Evolutionary conservation across 2,888 invertebrate species (phyloP), one percentile per base, ranked within the genome.

Genomic region (Junonia oenone): DNA sequence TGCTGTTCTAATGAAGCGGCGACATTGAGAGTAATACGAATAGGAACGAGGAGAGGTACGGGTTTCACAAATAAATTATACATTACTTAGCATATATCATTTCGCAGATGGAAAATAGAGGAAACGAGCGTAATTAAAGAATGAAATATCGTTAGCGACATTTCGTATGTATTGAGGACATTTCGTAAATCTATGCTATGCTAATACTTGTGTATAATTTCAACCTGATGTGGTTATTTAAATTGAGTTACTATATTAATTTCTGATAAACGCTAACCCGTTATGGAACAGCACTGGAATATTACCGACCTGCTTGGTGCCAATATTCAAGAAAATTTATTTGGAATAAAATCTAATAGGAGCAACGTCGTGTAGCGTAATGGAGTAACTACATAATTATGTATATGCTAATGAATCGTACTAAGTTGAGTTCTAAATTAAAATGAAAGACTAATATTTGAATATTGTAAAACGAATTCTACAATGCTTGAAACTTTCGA

Each of bases 1-100:
- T 83, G 76, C 66, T 54, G 68, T 72, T 74, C 82, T 84, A 86
- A 86, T 83, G 83, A 84, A 83, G 80, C 70, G 76, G 75, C 75
- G 83, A 86, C 84, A 73, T 68, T 56, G 40, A 13, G 47, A 51
- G 40, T 60, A 58, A 55, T 55, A 37, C 50, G 38, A 54, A 29
- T 17, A 55, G 45, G 47, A 52, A 47, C 40, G 35, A 33, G 31
- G 31, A 37, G 40, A 46, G 47, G 8, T 47, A 29, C 27, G 13
- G 29, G 14, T 56, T 48, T 43, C 26, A 26, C 43, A 43, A 43
- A 43, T 43, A 43, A 43, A 43, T 55, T 45, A 13, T 38, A 22
- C 46, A 38, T 46, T 31, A 13, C 15, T 29, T n/a, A 15, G 15
- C 9, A 14, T 46, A 46, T 46, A 31, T 35, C 26, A 49, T 33